Evolutionary conservation across 1,140 invertebrate genomes (phyloP), one percentile per base, ranked within the genome.

Genomic region (Agraylea sexmaculata): DNA sequence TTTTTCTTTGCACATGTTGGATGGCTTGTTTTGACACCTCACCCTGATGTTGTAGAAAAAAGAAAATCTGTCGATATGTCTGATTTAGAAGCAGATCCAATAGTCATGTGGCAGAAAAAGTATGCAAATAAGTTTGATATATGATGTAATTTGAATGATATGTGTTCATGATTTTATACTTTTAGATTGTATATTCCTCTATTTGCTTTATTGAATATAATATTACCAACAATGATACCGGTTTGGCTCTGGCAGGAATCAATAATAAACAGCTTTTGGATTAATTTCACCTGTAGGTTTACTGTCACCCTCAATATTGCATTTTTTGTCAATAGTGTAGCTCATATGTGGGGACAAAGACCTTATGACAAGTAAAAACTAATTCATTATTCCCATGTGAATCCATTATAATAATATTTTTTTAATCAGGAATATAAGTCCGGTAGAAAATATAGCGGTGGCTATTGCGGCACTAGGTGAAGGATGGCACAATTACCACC

Each of bases 401-500:
- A 5, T 16, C 27, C n/a, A 25, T 8, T 12, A 25, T 8, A 25
- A 25, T 12, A 25, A 25, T 8, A 25, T 8, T n/a, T n/a, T n/a
- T n/a, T n/a, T n/a, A n/a, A 55, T 16, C 55, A 85, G 81, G 47
- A 68, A 74, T 42, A 84, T 87, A 22, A 78, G 73, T 25, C 71
- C 84, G 0, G 73, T 77, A 1, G 83, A 88, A 52, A 85, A 80
- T 51, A 51, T 74, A 1, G 57, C 71, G 1, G 81, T 86, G 1
- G 75, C 80, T 1, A 57, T 85, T 13, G 72, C 76, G 12, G 75
- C 83, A 0, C 54, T 84, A 8, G 84, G 85, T 0, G 84, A 88
- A 61, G 89, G 88, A 16, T 92, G 87, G 79, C 90, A 94, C 58
- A 95, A 94, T 62, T 96, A 89, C 62, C 91, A 96, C 57, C 92